Evolutionary conservation across 2,888 invertebrate species (phyloP).

Genomic region (Cataglyphis livida): DNA sequence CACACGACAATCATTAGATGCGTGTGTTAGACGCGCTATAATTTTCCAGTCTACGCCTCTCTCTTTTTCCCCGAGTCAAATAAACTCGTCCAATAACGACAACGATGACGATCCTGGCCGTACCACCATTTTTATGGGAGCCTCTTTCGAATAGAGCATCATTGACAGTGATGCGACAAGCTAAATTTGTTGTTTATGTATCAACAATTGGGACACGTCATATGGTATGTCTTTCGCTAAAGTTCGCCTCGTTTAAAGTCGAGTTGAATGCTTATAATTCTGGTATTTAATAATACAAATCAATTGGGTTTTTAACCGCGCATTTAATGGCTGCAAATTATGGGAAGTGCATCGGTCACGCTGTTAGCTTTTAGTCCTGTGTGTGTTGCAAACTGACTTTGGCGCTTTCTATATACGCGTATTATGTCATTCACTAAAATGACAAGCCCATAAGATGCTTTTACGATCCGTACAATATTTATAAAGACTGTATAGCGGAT

Average conservation of each 20-base stretch:
- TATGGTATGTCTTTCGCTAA: not conserved
- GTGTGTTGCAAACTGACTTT: not conserved
- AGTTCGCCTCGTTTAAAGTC: not conserved
- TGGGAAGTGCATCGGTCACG: not conserved
- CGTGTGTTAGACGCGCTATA: constrained; percentile 22
- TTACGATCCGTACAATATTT: not conserved
- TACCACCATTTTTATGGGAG: not conserved
- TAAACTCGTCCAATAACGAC: not conserved
- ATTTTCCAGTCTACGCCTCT: constrained; percentile 13
- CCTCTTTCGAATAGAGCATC: not conserved
- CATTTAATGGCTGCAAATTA: not conserved
- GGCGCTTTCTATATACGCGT: not conserved
- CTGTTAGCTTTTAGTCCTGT: not conserved
- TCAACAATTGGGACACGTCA: not conserved
- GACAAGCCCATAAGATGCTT: not conserved
- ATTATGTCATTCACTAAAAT: not conserved
- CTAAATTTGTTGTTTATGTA: not conserved
- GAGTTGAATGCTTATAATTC: not conserved
- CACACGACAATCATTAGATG: constrained; percentile 8
- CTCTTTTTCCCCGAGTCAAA: not conserved
- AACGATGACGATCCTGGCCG: not conserved
- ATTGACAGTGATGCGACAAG: not conserved
- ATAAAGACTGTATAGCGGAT: not conserved
- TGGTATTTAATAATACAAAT: constrained; percentile 21
- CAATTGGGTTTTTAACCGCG: constrained; percentile 1